Base-by-base conservation (phyloP, 2,888 invertebrate species). In the Xanthorhoe designata region DNA sequence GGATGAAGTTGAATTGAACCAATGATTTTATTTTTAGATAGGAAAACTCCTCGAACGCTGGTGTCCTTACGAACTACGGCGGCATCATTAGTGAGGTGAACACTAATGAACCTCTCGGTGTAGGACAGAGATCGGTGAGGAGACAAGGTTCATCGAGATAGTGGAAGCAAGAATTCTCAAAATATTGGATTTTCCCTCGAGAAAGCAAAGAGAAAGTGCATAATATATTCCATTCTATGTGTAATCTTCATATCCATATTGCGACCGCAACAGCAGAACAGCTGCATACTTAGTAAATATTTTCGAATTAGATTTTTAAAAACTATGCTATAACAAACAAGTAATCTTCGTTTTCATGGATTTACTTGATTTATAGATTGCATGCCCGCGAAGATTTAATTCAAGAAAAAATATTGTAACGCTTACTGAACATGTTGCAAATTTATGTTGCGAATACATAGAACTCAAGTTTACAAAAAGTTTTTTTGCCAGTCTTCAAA, bases 31-130 rank as follows among this genome's bases (percentile, higher is more conserved):
- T 73, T 76, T 71, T 69, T 61, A 66, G 70, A 77, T 77, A 77
- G 73, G 69, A 73, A 73, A 60, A 72, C 68, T 76, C 73, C 69
- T 78, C 70, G 75, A 78, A 74, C 71, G 69, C 70, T 71, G 74
- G 70, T 74, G 69, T 75, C 73, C 74, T 80, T 72, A 73, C 67
- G 72, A 73, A 67, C 68, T 67, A 75, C 73, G 75, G 69, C 76
- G 76, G 77, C 81, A 87, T 91, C 91, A 91, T 91, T 90, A 91
- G 86, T 80, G 84, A 82, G 84, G 81, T 83, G 82, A 84, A 83
- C 87, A 83, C 89, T 91, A 91, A 92, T 88, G 90, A 91, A 87
- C 84, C 86, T 77, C 88, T 87, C 86, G 84, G 87, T 62, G 73
- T 59, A 73, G 78, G 73, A 75, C 78, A 76, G 72, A 81, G 83